Evolutionary conservation across 2,888 invertebrate genomes (phyloP).

Genomic region (Plemyria rubiginata): DNA sequence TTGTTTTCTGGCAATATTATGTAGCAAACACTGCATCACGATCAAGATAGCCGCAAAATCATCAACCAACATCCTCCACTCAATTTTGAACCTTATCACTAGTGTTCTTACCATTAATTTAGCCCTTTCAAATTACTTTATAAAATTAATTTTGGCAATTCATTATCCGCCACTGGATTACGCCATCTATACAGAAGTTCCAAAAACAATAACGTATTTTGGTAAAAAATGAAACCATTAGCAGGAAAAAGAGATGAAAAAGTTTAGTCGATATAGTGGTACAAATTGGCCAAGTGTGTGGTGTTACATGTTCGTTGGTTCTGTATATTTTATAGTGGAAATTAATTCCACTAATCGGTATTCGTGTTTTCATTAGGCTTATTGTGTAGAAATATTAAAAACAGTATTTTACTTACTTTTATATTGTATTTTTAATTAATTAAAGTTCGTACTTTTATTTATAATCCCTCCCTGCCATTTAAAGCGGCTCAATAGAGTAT

Average conservation of each 20-base stretch:
- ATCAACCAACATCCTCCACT: not conserved
- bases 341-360: too few relatives aligned
- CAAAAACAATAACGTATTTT: constrained; percentile 47
- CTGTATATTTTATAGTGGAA: constrained; percentile 11
- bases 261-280: constrained; percentile 30
- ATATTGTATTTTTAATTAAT: too few relatives aligned
- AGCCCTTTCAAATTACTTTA: constrained; percentile 27
- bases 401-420: too few relatives aligned
- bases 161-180: constrained; percentile 48
- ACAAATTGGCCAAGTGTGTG: constrained; percentile 33
- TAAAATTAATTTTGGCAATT: constrained; percentile 44
- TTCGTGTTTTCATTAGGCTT: too few relatives aligned
- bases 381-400: too few relatives aligned
- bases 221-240: constrained; percentile 44
- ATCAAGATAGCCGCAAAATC: constrained; percentile 5
- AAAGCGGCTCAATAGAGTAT: too few relatives aligned
- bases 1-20: too few relatives aligned
- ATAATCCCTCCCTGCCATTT: too few relatives aligned
- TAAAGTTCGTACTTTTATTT: too few relatives aligned
- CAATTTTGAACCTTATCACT: constrained; percentile 13
- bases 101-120: constrained; percentile 15
- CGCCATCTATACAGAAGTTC: constrained; percentile 41
- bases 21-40: constrained; percentile 7
- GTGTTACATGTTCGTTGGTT: constrained; percentile 7
- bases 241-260: constrained; percentile 32